Conservation (phyloP, 1,140 invertebrate species). For the Ectropis grisescens region DNA sequence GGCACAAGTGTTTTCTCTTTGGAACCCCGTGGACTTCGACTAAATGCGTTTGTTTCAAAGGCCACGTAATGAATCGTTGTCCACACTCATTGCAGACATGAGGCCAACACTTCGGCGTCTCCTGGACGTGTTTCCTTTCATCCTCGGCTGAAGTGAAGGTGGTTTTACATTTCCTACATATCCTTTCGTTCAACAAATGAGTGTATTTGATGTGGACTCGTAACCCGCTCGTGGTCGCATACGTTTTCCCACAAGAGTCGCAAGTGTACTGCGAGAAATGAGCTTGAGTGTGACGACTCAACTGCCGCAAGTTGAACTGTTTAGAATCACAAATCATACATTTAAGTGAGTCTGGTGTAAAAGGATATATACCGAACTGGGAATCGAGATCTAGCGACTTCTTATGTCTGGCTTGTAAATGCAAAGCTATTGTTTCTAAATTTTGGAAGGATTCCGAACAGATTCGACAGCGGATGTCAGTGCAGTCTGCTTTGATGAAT, state of each 20-base stretch:
- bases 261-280: slow-evolving; percentile 30
- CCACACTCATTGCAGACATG: slow-evolving; percentile 21
- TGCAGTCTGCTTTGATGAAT: slow-evolving; percentile 27
- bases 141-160: slow-evolving; percentile 17
- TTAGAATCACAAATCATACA: slow-evolving; percentile 23
- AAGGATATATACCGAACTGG: slow-evolving; percentile 22
- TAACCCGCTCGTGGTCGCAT: slow-evolving; percentile 16
- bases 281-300: slow-evolving; percentile 24
- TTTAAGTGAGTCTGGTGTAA: slow-evolving; percentile 16
- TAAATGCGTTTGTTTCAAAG: slow-evolving; percentile 17
- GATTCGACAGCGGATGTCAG: slow-evolving; percentile 20
- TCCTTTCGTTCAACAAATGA: slow-evolving; percentile 17
- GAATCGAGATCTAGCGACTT: slow-evolving; percentile 12
- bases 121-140: slow-evolving; percentile 16
- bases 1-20: slow-evolving; percentile 27
- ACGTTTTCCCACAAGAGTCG: slow-evolving; percentile 30
- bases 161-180: slow-evolving; percentile 25
- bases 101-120: slow-evolving; percentile 16
- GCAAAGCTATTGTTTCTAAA: slow-evolving; percentile 15
- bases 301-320: slow-evolving; percentile 12
- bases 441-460: slow-evolving; percentile 13
- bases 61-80: slow-evolving; percentile 20
- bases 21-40: slow-evolving; percentile 12
- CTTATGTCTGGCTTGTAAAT: slow-evolving; percentile 14
- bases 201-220: slow-evolving; percentile 20